Conservation (phyloP, 2,113 vertebrate genomes). For the Lamprotornis superbus region DNA sequence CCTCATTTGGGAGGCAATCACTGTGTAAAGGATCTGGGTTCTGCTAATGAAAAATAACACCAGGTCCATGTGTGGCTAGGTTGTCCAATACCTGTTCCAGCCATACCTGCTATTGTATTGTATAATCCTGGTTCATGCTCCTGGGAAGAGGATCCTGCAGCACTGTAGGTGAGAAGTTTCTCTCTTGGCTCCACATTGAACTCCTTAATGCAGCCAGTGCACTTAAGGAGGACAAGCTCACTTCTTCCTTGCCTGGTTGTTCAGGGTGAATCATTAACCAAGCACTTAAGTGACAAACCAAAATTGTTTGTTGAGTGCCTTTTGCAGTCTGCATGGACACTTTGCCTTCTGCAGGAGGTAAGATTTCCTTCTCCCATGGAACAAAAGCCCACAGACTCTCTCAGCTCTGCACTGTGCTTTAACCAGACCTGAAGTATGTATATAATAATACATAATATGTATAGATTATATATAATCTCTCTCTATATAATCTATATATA, state of each 20-base stretch:
- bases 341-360: background rate
- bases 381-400: background rate
- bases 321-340: background rate
- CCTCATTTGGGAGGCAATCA: background rate
- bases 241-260: background rate
- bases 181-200: background rate
- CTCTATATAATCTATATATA: background rate
- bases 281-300: background rate
- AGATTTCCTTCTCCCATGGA: background rate
- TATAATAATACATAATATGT: background rate
- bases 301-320: background rate
- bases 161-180: background rate
- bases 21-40: background rate
- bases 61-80: background rate
- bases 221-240: background rate
- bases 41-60: background rate
- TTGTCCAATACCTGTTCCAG: background rate
- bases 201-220: background rate
- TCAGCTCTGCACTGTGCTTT: fast-evolving
- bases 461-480: too few species aligned
- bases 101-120: background rate
- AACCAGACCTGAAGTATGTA: background rate
- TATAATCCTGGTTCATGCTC: background rate
- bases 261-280: slow-evolving; percentile 12
- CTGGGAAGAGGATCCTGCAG: background rate